A percentile compares a stretch with the other conserved stretches of the same genome.
Conservation (phyloP, 2,888 invertebrate species). For the Sicus ferrugineus region DNA sequence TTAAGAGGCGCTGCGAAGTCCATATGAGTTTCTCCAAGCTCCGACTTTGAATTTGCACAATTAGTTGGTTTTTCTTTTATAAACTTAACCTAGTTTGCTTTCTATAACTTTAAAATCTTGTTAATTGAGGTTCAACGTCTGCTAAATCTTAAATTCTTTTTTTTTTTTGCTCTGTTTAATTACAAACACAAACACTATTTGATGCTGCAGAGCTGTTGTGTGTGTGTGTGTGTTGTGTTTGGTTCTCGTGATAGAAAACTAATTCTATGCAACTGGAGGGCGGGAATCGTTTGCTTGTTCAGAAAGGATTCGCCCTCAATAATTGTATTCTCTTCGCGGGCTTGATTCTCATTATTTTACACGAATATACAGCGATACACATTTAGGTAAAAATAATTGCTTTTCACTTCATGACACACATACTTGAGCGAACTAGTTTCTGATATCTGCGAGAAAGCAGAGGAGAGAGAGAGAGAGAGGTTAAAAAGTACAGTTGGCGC, state of each 20-base stretch:
- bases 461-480: background rate
- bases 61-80: too few species aligned
- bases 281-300: conserved; percentile 56
- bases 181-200: too few species aligned
- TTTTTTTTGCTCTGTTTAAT: too few species aligned
- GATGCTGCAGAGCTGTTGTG: too few species aligned
- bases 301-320: conserved; percentile 27
- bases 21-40: too few species aligned
- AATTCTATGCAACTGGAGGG: conserved; percentile 51
- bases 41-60: too few species aligned
- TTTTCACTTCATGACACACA: too few species aligned
- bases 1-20: too few species aligned
- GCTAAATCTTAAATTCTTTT: too few species aligned
- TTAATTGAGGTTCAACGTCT: too few species aligned
- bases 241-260: conserved; percentile 33
- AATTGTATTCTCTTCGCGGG: conserved; percentile 13
- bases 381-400: background rate
- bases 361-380: conserved; percentile 29
- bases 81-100: too few species aligned
- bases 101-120: too few species aligned
- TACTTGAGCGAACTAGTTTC: background rate
- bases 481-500: background rate
- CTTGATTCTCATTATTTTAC: conserved; percentile 7
- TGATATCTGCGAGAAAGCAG: background rate
- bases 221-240: conserved; percentile 24